Evolutionary conservation across 2,797 vertebrate genomes (phyloP).

Genomic region (Enteromius unitaeniatus): DNA sequence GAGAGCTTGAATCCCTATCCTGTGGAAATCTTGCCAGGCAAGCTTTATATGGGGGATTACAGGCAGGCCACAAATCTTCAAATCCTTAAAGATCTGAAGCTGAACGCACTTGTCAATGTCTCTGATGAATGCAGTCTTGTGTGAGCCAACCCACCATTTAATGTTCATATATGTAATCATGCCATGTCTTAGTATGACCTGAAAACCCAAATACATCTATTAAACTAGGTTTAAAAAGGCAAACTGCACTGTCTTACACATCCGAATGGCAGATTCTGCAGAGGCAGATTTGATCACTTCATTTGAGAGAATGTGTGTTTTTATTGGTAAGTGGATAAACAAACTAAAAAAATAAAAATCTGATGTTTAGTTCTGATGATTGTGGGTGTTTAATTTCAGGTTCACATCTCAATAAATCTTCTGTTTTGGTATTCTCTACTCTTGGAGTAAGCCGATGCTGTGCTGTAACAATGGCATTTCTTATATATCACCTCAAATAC

Average conservation of each 20-base stretch:
- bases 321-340: constrained; percentile 80
- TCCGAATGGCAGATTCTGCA: constrained; percentile 74
- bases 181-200: background rate
- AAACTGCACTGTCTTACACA: constrained; percentile 69
- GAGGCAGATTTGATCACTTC: constrained; percentile 71
- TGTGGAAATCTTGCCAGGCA: constrained; percentile 82
- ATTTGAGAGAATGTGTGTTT: constrained; percentile 79
- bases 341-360: background rate
- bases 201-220: background rate
- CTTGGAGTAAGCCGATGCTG: constrained; percentile 83
- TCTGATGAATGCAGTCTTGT: constrained; percentile 70
- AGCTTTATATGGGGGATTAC: constrained; percentile 84
- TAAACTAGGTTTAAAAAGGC: constrained; percentile 57
- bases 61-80: constrained; percentile 76
- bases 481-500: constrained; percentile 78
- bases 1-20: constrained; percentile 84
- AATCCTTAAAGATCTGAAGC: constrained; percentile 84
- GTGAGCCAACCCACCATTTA: constrained; percentile 65
- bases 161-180: background rate
- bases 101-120: constrained; percentile 80
- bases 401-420: constrained; percentile 60
- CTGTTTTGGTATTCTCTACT: constrained; percentile 82
- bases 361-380: background rate
- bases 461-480: constrained; percentile 78
- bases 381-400: constrained; percentile 57